phyloP scores from a whole-genome alignment of 1,140 invertebrate genomes.

The Steinernema khuongi region DNA sequence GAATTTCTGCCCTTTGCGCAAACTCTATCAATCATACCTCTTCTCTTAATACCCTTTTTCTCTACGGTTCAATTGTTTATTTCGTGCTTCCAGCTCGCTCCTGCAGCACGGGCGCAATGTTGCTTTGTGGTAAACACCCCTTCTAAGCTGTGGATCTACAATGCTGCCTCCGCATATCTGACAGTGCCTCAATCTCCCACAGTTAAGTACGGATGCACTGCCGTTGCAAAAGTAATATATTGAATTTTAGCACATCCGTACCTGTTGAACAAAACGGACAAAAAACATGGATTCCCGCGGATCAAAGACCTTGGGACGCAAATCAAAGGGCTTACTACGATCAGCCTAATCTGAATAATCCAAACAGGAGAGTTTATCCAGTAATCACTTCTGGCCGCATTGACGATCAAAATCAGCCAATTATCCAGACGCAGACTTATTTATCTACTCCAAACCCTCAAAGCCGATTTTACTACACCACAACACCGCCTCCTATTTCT shows the following conservation, averaged over 20 bases:
- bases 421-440: no score
- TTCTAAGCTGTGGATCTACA: background rate
- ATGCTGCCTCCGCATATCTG: background rate
- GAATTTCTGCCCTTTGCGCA: no score
- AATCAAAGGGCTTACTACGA: background rate
- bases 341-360: background rate
- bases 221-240: background rate
- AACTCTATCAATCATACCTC: background rate
- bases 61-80: background rate
- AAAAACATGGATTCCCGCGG: background rate
- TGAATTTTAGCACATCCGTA: background rate
- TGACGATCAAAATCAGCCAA: no score
- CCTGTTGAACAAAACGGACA: background rate
- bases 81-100: background rate
- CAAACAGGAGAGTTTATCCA: no score
- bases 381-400: no score
- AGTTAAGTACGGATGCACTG: background rate
- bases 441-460: no score
- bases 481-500: no score
- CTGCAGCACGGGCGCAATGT: background rate
- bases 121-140: conserved; percentile 7
- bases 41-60: background rate
- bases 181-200: background rate
- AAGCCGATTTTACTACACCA: no score
- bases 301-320: background rate